Evolutionary conservation across 2,797 vertebrate species (phyloP).

Genomic region (Gymnodraco acuticeps): DNA sequence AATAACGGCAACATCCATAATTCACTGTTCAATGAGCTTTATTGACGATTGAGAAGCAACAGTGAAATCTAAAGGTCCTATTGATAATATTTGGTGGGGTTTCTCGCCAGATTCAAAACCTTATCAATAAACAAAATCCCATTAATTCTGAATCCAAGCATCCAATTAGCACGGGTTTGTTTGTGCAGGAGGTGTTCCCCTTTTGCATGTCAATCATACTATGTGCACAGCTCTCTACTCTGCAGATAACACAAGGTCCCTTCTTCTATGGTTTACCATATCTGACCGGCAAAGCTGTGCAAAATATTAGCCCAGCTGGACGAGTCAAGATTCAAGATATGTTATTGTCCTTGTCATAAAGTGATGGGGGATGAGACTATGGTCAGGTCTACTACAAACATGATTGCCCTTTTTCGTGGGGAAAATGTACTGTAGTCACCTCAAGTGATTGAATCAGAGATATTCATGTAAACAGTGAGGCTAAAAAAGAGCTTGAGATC

Average conservation of each 20-base stretch:
- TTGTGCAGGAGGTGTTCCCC: conserved; percentile 12
- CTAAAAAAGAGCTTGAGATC: conserved; percentile 5
- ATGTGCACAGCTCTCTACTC: conserved; percentile 1
- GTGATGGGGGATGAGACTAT: background rate
- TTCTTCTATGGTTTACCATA: conserved; percentile 12
- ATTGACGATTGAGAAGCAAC: background rate
- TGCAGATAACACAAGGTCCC: conserved; percentile 12
- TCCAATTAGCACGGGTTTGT: conserved; percentile 7
- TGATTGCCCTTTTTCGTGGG: background rate
- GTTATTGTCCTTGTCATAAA: background rate
- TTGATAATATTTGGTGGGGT: conserved; percentile 7
- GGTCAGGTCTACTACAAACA: background rate
- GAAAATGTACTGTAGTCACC: background rate
- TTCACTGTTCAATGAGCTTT: background rate
- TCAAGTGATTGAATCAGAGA: background rate
- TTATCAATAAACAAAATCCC: background rate
- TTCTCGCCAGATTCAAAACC: conserved; percentile 4
- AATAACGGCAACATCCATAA: conserved; percentile 10
- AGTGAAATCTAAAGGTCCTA: background rate
- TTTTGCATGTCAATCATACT: conserved; percentile 27
- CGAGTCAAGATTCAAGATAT: no score
- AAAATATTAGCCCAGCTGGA: background rate
- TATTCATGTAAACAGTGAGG: background rate
- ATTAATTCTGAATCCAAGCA: conserved; percentile 3
- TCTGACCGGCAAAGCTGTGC: conserved; percentile 1